A percentile compares a stretch with the other conserved stretches of the same genome.
These are phyloP conservation scores for Ceyx margarethae DNA, from an alignment of 2,113 vertebrate species.

Conservation along the genomic window DNA sequence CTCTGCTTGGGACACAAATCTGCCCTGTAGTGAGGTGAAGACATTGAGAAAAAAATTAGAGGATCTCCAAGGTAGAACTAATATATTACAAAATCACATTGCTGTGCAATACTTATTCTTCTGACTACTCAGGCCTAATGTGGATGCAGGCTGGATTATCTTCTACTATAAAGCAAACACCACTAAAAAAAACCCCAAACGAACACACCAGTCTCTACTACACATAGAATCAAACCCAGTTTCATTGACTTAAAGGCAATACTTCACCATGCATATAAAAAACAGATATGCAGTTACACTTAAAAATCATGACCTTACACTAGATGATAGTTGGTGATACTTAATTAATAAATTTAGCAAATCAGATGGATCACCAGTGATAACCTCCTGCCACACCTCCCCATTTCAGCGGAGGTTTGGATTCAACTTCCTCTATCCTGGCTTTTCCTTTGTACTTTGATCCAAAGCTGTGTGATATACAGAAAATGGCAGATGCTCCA, in stretches of 20 bases:
- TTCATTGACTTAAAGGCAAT: neutral
- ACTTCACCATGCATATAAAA: neutral
- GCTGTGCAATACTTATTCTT: neutral
- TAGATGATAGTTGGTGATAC: neutral
- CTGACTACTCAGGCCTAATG: neutral
- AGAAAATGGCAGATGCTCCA: neutral
- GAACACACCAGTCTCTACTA: neutral
- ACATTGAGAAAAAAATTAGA: neutral
- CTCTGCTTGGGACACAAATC: neutral
- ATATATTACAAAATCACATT: neutral
- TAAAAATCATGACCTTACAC: neutral
- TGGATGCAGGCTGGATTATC: neutral
- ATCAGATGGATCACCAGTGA: neutral
- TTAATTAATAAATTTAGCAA: conserved; percentile 49
- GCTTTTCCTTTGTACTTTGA: neutral
- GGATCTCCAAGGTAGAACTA: neutral
- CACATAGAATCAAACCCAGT: neutral
- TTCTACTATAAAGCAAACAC: neutral
- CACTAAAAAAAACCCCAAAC: neutral
- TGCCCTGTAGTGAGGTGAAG: neutral
- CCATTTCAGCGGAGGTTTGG: neutral
- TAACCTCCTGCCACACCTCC: neutral
- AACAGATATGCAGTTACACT: neutral
- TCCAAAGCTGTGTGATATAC: neutral
- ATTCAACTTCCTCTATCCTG: neutral